Evolutionary conservation across 1,140 invertebrate species (phyloP), one percentile per base, ranked within the genome.

Genomic region (Heliconius congener): DNA sequence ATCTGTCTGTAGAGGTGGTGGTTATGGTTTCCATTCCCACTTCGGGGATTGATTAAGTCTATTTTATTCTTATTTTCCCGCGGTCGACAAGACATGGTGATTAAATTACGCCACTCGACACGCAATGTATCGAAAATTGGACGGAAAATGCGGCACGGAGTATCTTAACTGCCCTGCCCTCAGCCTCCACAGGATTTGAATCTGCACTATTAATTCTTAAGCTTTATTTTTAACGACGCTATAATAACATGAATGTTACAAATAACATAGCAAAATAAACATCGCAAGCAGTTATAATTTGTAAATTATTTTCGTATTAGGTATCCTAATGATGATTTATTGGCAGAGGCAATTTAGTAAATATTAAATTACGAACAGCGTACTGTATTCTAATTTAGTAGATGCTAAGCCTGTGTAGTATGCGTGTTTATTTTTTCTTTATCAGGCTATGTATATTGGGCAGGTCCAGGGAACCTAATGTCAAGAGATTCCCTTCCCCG

Each of bases 281-380:
- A 73, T 73, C 50, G 37, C 19, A n/a, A 60, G 55, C 19, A 23
- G 19, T 60, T 60, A 60, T 66, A 66, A 66, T 66, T 66, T 30
- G 27, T 66, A 30, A 66, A 66, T 66, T 27, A 66, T 66, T 66
- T 66, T 66, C 60, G 9, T 23, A 66, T 66, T 27, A 57, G n/a
- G 19, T 57, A 57, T 11, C 55, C 60, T 66, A 66, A 66, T 66
- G 60, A 66, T 66, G 60, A 66, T 66, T 66, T 66, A 66, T 66
- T 30, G 60, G 27, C 60, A 27, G 60, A 66, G 60, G 60, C 30
- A 66, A 66, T 66, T 66, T 66, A 66, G 60, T 66, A 13, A 27
- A 66, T 66, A 66, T 66, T 13, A 30, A 66, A 66, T 66, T 66
- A 66, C 16, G 27, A 66, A 11, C 11, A 66, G 60, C 23, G 23